Conservation (phyloP, 2,888 invertebrate species). For the Odontomyia ornata region DNA sequence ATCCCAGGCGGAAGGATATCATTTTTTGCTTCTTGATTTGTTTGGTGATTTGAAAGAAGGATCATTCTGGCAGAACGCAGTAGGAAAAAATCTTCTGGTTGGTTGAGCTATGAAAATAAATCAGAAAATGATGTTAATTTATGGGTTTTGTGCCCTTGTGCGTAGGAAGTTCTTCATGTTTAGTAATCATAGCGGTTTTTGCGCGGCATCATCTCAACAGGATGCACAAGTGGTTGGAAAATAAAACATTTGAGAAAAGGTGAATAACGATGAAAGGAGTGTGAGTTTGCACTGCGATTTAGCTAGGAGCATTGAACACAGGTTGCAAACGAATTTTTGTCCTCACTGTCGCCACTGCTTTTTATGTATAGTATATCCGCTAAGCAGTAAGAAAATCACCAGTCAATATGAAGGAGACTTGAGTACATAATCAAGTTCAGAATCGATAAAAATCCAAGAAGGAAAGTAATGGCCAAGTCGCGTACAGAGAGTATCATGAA, state of each 20-base stretch:
- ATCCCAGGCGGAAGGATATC: neutral
- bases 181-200: neutral
- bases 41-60: neutral
- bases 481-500: conserved; percentile 15
- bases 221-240: neutral
- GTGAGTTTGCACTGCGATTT: no score
- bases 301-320: no score
- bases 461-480: conserved; percentile 11
- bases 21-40: neutral
- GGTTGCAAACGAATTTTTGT: no score
- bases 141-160: neutral
- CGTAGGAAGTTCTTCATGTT: neutral
- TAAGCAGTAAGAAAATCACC: no score
- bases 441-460: conserved; percentile 25
- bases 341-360: no score
- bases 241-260: no score
- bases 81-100: neutral
- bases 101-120: conserved; percentile 23
- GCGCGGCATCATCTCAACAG: neutral
- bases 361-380: no score
- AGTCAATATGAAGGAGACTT: no score
- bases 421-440: conserved; percentile 30
- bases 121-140: conserved; percentile 36
- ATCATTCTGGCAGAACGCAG: neutral
- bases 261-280: no score